Conservation (phyloP, 2,797 vertebrate genomes). For the Microchirus variegatus region DNA sequence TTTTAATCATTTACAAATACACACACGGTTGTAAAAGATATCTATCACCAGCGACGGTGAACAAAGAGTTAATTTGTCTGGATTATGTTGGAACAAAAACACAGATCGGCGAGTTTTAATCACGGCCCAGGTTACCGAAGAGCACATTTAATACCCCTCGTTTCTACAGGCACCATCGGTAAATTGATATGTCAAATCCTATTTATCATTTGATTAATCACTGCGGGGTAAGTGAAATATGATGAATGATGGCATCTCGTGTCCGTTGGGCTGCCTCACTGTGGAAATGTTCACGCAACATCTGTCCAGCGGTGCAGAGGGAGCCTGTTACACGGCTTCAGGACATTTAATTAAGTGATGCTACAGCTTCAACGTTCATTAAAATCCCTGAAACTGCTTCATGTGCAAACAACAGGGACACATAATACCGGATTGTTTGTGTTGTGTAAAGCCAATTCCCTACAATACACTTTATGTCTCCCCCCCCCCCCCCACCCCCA, state of each 20-base stretch:
- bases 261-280: not conserved
- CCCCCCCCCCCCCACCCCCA: conserved; percentile 2
- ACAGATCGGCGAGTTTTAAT: conserved; percentile 26
- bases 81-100: conserved; percentile 28
- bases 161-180: conserved; percentile 28
- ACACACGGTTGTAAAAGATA: not conserved
- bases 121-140: conserved; percentile 20
- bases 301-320: conserved; percentile 11
- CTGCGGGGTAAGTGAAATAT: conserved; percentile 41
- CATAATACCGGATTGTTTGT: conserved; percentile 26
- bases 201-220: conserved; percentile 62
- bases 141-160: conserved; percentile 40
- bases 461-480: not conserved
- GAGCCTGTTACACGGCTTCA: conserved; percentile 9
- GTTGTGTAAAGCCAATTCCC: conserved; percentile 28
- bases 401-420: conserved; percentile 31
- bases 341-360: conserved; percentile 32
- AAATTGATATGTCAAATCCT: conserved; percentile 53
- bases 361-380: conserved; percentile 13
- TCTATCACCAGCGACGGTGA: not conserved
- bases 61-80: conserved; percentile 10
- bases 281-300: conserved; percentile 23
- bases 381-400: conserved; percentile 8
- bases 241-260: conserved; percentile 48
- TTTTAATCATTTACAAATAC: too few relatives aligned